These are phyloP conservation scores for Nannobrachium achirus DNA, from an alignment of 2,113 vertebrate genomes.

Conservation along the genomic window DNA sequence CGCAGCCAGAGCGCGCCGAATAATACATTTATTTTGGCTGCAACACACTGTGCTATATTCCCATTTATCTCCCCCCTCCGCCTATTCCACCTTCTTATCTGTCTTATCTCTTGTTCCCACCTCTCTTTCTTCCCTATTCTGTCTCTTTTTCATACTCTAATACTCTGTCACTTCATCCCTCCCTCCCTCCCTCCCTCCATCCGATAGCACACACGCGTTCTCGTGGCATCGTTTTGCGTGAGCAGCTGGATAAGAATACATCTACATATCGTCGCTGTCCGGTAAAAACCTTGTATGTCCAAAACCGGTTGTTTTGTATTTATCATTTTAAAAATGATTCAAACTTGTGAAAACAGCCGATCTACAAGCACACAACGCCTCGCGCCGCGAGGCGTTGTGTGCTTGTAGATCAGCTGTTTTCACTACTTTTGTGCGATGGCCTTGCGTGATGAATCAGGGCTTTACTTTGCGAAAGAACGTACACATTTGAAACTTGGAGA, in stretches of 20 bases:
- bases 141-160: slow-evolving; percentile 14
- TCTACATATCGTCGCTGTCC: no score
- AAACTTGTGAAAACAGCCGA: no score
- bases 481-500: no score
- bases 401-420: no score
- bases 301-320: no score
- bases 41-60: slow-evolving; percentile 14
- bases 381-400: no score
- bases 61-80: not conserved
- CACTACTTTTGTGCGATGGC: no score
- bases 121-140: slow-evolving; percentile 5
- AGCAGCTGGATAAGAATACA: slow-evolving; percentile 58
- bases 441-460: no score
- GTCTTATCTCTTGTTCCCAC: slow-evolving; percentile 1
- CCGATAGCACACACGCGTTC: slow-evolving; percentile 4
- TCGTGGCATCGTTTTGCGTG: slow-evolving; percentile 27
- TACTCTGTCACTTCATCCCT: not conserved
- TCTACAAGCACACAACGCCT: no score
- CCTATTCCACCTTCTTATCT: not conserved
- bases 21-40: slow-evolving; percentile 2
- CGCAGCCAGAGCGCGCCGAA: slow-evolving; percentile 3
- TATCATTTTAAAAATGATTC: no score
- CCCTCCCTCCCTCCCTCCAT: slow-evolving; percentile 9
- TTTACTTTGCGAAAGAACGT: no score
- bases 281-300: no score